phyloP scores from a whole-genome alignment of 1,140 invertebrate species.

The Brachionus sp. region DNA sequence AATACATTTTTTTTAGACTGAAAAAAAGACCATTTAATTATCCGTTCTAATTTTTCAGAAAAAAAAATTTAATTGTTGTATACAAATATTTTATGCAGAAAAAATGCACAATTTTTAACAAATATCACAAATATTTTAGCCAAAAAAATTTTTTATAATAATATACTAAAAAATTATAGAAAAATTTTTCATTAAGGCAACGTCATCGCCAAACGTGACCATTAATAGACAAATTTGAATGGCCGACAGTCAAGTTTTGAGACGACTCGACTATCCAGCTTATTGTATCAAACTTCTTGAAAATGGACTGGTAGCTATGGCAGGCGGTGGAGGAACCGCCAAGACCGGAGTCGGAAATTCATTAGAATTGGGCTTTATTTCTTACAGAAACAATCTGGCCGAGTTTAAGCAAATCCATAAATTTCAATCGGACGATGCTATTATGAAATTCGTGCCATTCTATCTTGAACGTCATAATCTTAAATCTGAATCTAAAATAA shows the following conservation, averaged over 20 bases:
- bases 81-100: not conserved
- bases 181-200: not conserved
- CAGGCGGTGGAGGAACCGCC: constrained; percentile 23
- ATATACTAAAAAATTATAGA: not conserved
- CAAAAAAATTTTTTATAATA: not conserved
- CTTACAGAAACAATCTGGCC: not conserved
- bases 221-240: not conserved
- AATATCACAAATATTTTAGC: not conserved
- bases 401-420: constrained; percentile 29
- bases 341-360: constrained; percentile 32
- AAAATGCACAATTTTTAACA: not conserved
- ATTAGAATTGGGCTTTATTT: not conserved
- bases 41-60: no score
- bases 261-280: constrained; percentile 1
- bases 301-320: not conserved
- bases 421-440: constrained; percentile 27
- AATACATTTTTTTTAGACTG: no score
- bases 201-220: not conserved
- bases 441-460: constrained; percentile 30
- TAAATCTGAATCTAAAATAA: not conserved
- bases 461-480: not conserved
- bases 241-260: constrained; percentile 9
- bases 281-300: constrained; percentile 36
- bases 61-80: not conserved
- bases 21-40: no score